Conservation (phyloP, 2,797 vertebrate genomes). For the Nannoperca obscura region DNA sequence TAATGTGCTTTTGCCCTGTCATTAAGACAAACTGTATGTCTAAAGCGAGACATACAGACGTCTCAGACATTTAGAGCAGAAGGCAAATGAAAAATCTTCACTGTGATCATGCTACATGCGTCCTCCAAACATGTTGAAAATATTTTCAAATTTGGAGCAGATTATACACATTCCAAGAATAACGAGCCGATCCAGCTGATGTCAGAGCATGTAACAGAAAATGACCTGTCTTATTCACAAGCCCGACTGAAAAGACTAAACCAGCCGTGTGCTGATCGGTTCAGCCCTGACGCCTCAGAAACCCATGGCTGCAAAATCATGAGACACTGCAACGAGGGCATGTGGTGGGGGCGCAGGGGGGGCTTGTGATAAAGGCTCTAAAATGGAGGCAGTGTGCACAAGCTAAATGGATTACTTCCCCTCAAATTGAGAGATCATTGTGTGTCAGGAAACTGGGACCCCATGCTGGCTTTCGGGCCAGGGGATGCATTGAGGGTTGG, state of each 20-base stretch:
- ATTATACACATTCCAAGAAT: slow-evolving; percentile 39
- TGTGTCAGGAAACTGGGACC: slow-evolving; percentile 75
- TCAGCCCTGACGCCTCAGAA: slow-evolving; percentile 57
- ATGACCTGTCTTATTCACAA: slow-evolving; percentile 52
- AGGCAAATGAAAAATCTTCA: not conserved
- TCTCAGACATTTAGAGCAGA: not conserved
- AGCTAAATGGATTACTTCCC: slow-evolving; percentile 83
- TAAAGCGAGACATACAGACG: not conserved
- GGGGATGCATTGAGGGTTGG: slow-evolving; percentile 57
- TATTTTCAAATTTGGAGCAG: slow-evolving; percentile 21
- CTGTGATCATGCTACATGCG: slow-evolving; percentile 8
- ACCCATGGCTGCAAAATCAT: slow-evolving; percentile 46
- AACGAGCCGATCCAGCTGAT: slow-evolving; percentile 48
- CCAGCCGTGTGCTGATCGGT: slow-evolving; percentile 63
- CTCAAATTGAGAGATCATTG: slow-evolving; percentile 81
- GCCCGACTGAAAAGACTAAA: slow-evolving; percentile 57
- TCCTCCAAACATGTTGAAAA: slow-evolving; percentile 26
- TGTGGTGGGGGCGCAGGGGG: not conserved
- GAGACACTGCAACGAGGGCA: slow-evolving; percentile 32
- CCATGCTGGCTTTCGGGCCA: slow-evolving; percentile 65
- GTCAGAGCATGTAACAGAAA: slow-evolving; percentile 54
- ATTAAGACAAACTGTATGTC: not conserved
- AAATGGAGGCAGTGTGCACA: slow-evolving; percentile 62
- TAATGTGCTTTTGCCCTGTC: not conserved
- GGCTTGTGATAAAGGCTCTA: slow-evolving; percentile 45